Conservation (phyloP, 2,113 vertebrate species). For the Etheostoma cragini region DNA sequence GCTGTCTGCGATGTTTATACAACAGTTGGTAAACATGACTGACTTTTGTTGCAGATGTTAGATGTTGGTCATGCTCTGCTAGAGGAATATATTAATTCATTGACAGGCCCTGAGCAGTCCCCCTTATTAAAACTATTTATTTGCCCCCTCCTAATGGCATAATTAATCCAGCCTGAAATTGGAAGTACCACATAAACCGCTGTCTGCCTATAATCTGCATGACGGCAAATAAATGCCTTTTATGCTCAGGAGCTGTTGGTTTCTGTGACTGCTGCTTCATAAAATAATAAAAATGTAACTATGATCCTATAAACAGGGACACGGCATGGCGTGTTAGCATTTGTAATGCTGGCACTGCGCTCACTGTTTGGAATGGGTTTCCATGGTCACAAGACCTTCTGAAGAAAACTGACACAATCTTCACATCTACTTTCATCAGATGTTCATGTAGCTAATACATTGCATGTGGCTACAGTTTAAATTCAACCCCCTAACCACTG, state of each 20-base stretch:
- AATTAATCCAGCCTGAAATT: conserved; percentile 79
- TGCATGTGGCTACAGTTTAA: background rate
- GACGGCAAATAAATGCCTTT: conserved; percentile 60
- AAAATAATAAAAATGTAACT: conserved; percentile 46
- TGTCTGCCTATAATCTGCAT: conserved; percentile 65
- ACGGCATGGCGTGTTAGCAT: conserved; percentile 1
- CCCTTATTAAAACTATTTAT: conserved; percentile 79
- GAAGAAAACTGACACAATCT: conserved; percentile 4
- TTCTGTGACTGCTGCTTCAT: conserved; percentile 39
- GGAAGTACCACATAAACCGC: conserved; percentile 70
- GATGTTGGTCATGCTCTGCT: conserved; percentile 70
- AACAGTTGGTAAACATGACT: conserved; percentile 71
- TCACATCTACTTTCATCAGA: background rate
- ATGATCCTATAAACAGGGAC: conserved; percentile 23
- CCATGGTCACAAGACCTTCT: background rate
- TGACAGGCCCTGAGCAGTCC: conserved; percentile 62
- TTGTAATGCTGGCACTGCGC: background rate
- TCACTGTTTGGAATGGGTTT: background rate
- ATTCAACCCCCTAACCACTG: background rate
- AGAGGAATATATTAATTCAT: conserved; percentile 70
- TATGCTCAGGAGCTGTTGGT: conserved; percentile 49
- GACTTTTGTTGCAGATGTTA: conserved; percentile 71
- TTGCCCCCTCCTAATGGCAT: conserved; percentile 70
- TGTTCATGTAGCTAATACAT: background rate
- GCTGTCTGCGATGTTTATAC: conserved; percentile 63